phyloP scores from a whole-genome alignment of 2,888 invertebrate species.

The Tetrapedia diversipes region DNA sequence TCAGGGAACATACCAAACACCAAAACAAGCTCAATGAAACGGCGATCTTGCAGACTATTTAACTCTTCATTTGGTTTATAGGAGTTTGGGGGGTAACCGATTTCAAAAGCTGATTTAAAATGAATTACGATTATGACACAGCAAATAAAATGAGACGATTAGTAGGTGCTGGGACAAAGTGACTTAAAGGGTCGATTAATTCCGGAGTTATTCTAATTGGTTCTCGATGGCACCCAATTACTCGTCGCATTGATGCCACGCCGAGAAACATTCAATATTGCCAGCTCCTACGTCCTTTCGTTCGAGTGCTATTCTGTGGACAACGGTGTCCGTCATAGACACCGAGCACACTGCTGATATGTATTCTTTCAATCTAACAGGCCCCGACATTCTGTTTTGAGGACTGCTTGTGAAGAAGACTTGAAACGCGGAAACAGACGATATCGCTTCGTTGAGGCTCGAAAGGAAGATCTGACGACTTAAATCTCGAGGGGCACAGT shows the following conservation, averaged over 20 bases:
- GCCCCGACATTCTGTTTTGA: not conserved
- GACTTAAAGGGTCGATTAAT: constrained; percentile 47
- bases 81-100: too few relatives aligned
- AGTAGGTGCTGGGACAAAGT: constrained; percentile 37
- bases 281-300: constrained; percentile 9
- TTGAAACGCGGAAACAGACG: too few relatives aligned
- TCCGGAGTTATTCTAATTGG: constrained; percentile 52
- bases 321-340: constrained; percentile 5
- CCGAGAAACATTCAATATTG: constrained; percentile 41
- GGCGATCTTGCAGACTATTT: constrained; percentile 8
- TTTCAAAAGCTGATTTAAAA: too few relatives aligned
- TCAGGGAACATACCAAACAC: too few relatives aligned
- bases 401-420: too few relatives aligned
- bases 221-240: constrained; percentile 45
- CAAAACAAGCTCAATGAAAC: too few relatives aligned
- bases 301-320: constrained; percentile 5
- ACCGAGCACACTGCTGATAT: not conserved
- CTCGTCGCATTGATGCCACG: constrained; percentile 35
- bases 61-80: constrained; percentile 5
- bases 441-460: too few relatives aligned
- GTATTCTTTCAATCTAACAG: constrained; percentile 1
- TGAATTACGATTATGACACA: constrained; percentile 26
- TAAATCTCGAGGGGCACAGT: too few relatives aligned
- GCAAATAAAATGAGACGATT: constrained; percentile 34
- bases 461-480: too few relatives aligned